phyloP scores from a whole-genome alignment of 2,113 vertebrate species.

The Chrysochloris asiatica region DNA sequence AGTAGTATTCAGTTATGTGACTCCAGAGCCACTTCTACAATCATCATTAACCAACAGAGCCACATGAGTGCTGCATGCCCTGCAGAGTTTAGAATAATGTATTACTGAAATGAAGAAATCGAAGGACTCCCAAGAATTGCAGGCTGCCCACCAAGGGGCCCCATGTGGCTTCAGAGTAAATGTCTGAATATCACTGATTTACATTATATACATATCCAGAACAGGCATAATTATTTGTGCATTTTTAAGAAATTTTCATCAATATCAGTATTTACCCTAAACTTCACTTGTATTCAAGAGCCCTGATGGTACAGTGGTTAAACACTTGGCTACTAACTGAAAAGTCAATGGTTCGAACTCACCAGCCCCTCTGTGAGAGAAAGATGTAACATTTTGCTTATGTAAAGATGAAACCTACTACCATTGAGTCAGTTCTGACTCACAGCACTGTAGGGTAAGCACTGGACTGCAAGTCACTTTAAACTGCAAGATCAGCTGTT shows the following conservation, averaged over 20 bases:
- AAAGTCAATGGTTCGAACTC: not conserved
- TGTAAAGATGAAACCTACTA: no score
- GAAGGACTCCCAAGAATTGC: not conserved
- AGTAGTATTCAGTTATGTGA: not conserved
- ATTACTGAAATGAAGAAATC: not conserved
- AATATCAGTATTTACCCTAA: not conserved
- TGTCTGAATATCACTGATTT: slow-evolving; percentile 7
- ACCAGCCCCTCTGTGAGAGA: not conserved
- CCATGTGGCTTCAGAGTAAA: not conserved
- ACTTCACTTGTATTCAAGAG: accelerated
- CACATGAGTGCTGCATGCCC: not conserved
- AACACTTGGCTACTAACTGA: not conserved
- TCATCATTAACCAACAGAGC: slow-evolving; percentile 37
- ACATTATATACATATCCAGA: not conserved
- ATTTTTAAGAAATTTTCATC: not conserved
- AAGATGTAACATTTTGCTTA: not conserved
- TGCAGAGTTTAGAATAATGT: not conserved
- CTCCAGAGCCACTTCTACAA: slow-evolving; percentile 38
- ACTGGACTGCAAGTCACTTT: no score
- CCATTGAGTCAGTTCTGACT: no score
- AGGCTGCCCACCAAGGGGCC: slow-evolving; percentile 6
- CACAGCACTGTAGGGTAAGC: no score
- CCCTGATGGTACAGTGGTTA: not conserved
- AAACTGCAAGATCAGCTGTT: no score
- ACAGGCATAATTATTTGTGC: not conserved